Conservation (phyloP, 2,113 vertebrate genomes). For the Recurvirostra avosetta region DNA sequence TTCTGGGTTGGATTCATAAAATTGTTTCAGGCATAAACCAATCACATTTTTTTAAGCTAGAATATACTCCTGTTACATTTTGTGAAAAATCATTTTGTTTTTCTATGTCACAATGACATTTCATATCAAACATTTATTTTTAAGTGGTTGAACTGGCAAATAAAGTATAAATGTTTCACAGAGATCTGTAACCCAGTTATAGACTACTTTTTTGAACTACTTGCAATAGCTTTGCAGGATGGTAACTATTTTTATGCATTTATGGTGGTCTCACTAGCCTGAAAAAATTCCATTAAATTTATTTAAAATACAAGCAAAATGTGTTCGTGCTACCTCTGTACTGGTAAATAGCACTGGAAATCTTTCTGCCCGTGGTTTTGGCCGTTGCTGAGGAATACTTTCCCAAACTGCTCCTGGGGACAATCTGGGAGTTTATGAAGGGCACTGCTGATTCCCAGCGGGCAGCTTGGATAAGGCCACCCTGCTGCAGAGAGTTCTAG, state of each 20-base stretch:
- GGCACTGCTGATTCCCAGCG: not conserved
- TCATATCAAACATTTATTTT: not conserved
- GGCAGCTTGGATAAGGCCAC: not conserved
- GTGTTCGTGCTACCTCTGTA: not conserved
- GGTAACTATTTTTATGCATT: not conserved
- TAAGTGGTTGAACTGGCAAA: not conserved
- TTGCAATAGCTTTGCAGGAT: not conserved
- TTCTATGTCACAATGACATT: not conserved
- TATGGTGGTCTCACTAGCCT: not conserved
- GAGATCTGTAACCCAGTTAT: not conserved
- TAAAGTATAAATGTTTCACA: not conserved
- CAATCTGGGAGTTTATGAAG: not conserved
- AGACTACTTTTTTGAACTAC: not conserved
- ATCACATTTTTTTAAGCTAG: not conserved
- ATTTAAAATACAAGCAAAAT: not conserved
- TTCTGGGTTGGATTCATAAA: not conserved
- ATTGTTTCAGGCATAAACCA: not conserved
- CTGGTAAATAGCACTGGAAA: not conserved
- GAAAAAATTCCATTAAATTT: not conserved
- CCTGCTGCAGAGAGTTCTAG: not conserved
- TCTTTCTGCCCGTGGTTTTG: not conserved
- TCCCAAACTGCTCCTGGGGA: not conserved
- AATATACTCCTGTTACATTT: not conserved
- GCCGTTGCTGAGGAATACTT: not conserved
- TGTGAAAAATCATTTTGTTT: not conserved